Percentiles rank a stretch among this genome's conserved stretches.
Conservation (phyloP, 2,113 vertebrate genomes). For the Odontophorus gujanensis region DNA sequence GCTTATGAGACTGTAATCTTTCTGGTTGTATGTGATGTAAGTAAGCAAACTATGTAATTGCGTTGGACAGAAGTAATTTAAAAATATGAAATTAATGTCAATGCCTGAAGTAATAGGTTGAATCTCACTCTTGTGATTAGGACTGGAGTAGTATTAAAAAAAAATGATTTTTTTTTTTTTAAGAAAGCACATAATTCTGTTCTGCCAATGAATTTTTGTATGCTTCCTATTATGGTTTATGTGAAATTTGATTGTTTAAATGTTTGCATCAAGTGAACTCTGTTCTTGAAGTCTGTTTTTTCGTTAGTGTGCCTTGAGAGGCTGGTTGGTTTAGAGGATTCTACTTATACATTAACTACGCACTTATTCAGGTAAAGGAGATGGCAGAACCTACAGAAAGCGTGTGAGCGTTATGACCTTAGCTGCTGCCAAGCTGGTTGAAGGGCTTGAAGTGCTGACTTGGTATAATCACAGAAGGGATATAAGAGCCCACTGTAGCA, state of each 20-base stretch:
- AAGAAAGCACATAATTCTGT: too few relatives aligned
- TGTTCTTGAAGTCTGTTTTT: neutral
- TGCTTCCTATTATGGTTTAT: neutral
- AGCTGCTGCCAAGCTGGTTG: neutral
- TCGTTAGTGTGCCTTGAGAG: neutral
- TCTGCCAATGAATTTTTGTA: neutral
- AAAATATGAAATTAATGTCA: neutral
- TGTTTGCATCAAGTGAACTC: neutral
- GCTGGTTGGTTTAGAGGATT: neutral
- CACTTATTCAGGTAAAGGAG: neutral
- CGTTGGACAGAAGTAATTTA: neutral
- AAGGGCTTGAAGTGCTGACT: neutral
- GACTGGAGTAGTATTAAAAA: neutral
- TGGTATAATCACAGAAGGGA: neutral
- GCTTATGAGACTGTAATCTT: neutral
- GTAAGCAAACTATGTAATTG: neutral
- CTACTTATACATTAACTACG: neutral
- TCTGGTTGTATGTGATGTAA: accelerated
- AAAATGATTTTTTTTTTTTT: too few relatives aligned
- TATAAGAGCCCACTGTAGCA: neutral
- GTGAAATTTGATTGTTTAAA: neutral
- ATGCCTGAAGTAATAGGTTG: neutral
- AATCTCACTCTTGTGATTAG: neutral
- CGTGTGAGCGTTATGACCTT: neutral
- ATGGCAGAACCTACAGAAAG: neutral